These are phyloP conservation scores for Drosophila subpulchrella DNA, from an alignment of 1,140 invertebrate species.

Conservation along the genomic window DNA sequence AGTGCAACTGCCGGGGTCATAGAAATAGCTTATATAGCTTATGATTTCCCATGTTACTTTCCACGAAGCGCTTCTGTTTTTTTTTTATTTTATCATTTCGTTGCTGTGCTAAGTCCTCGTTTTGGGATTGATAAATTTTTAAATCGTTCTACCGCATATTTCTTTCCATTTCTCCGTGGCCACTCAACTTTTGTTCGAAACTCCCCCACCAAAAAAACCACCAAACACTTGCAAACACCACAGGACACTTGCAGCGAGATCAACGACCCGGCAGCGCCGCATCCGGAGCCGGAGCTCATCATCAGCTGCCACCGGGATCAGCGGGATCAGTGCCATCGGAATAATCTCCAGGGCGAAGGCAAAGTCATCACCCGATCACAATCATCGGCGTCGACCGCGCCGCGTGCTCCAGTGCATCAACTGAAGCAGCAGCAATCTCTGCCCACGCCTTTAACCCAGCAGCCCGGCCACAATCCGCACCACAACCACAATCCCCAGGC, in stretches of 20 bases:
- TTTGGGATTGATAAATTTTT: conserved; percentile 37
- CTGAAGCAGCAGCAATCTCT: conserved; percentile 80
- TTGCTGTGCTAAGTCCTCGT: conserved; percentile 56
- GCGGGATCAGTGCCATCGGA: conserved; percentile 46
- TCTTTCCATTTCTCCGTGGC: conserved; percentile 73
- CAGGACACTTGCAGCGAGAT: conserved; percentile 73
- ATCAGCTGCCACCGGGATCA: conserved; percentile 62
- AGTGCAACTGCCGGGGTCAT: conserved; percentile 55
- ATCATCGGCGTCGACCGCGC: conserved; percentile 77
- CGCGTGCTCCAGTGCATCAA: conserved; percentile 79
- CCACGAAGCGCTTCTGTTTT: conserved; percentile 64
- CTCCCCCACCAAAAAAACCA: conserved; percentile 16
- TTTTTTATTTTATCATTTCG: conserved; percentile 63
- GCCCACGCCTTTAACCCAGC: conserved; percentile 65
- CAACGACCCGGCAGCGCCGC: conserved; percentile 53
- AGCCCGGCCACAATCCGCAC: conserved; percentile 30
- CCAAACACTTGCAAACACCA: conserved; percentile 39
- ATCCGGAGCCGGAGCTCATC: conserved; percentile 74
- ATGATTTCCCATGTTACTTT: conserved; percentile 26
- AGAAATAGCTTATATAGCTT: conserved; percentile 33
- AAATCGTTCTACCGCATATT: conserved; percentile 67
- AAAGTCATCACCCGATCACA: conserved; percentile 82
- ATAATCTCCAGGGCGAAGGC: conserved; percentile 44
- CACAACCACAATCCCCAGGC: conserved; percentile 66
- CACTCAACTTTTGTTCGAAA: conserved; percentile 69